Evolutionary conservation across 2,888 invertebrate species (phyloP).

Genomic region (Euplexia lucipara): DNA sequence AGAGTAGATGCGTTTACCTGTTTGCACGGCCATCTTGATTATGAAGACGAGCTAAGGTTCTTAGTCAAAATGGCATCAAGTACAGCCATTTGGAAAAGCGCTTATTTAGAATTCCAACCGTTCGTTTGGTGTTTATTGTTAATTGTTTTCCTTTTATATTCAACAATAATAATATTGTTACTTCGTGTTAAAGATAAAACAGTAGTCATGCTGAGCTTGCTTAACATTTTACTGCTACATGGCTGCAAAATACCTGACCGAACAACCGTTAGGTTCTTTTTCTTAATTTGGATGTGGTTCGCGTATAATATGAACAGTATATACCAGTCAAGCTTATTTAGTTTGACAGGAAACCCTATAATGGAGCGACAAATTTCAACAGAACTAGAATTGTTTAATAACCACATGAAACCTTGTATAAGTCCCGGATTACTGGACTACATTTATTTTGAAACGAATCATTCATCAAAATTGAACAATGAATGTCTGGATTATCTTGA

Average conservation of each 20-base stretch:
- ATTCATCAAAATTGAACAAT: constrained; percentile 40
- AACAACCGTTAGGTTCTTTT: constrained; percentile 3
- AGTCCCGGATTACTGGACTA: background rate
- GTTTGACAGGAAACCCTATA: constrained; percentile 63
- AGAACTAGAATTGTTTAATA: constrained; percentile 31
- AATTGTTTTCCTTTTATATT: constrained; percentile 20
- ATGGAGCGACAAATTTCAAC: constrained; percentile 53
- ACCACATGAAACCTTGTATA: constrained; percentile 43
- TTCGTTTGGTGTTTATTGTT: constrained; percentile 50
- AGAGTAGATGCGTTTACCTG: constrained; percentile 36
- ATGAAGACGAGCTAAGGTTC: constrained; percentile 43
- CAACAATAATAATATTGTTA: constrained; percentile 35
- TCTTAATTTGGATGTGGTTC: constrained; percentile 76
- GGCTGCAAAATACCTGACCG: constrained; percentile 26
- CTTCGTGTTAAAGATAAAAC: constrained; percentile 36
- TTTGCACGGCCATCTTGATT: constrained; percentile 42
- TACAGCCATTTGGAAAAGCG: constrained; percentile 56
- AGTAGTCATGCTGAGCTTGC: constrained; percentile 32
- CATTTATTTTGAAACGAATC: constrained; percentile 44
- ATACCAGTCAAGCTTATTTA: constrained; percentile 66
- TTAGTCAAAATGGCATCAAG: constrained; percentile 45
- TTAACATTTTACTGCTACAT: constrained; percentile 37
- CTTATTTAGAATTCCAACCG: constrained; percentile 62
- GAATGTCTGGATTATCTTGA: constrained; percentile 23
- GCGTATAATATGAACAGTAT: constrained; percentile 66